Evolutionary conservation across 2,113 vertebrate genomes (phyloP), one percentile per base, ranked within the genome.

Genomic region (Gadus chalcogrammus): DNA sequence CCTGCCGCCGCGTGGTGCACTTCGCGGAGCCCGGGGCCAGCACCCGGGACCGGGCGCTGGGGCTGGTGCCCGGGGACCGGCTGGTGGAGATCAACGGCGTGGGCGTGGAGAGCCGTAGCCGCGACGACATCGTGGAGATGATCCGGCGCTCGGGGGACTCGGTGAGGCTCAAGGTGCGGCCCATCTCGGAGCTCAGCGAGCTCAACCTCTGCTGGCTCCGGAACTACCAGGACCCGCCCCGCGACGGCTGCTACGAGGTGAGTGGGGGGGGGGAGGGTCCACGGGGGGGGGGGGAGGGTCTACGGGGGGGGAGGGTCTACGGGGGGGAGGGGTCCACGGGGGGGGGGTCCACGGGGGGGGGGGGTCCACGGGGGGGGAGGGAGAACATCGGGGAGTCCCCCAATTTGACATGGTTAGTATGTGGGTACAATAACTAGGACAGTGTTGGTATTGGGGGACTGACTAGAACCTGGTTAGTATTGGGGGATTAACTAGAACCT

Each of bases 91-190:
- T 98, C 88, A 99, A 99, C 0, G 93, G 95, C 6, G 69, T 88
- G 55, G 97, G 98, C 0, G 97, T 98, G 91, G 96, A 98, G 87
- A 97, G 38, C 79, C 96, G 94, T 79, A 95, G 84, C 84, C 90
- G 97, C 68, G 97, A 99, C 3, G 97, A 99, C 89, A 98, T 99
- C 0, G 97, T 99, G 87, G 97, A 98, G 89, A 98, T 97, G 96
- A 99, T 99, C 87, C 95, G 95, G 73, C 97, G 97, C 79, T 98
- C 97, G 0, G 97, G 95, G 38, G 95, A 98, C 53, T 91, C 90
- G 0, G 97, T 98, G 38, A 88, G 93, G 67, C 91, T 99, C 52
- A 98, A 96, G 87, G 97, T 99, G 84, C 96, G 97, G 83, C 93
- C 97, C n/a, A 98, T 99, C 78, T 87, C 94, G 64, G 97, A 99